Evolutionary conservation across 2,888 invertebrate genomes (phyloP), one percentile per base, ranked within the genome.

Genomic region (Cynaeus angustus): DNA sequence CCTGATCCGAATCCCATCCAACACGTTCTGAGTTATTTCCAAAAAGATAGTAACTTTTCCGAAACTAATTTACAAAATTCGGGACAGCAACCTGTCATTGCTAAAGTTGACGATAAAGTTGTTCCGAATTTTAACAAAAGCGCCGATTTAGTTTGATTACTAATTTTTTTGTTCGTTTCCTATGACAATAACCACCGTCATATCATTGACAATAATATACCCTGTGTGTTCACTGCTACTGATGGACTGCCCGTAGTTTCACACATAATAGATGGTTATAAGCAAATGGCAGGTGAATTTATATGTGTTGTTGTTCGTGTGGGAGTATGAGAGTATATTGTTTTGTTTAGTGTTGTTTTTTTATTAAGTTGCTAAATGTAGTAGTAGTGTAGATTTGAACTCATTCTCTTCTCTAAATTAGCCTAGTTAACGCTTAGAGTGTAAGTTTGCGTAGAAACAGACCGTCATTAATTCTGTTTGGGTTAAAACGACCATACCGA

Each of bases 21-120:
- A 67, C 80, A 82, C 77, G 81, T 87, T 78, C 77, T 87, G 81
- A 75, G 83, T 80, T 75, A 82, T 80, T 79, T 81, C 76, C 80
- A 85, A 82, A 82, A 82, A 82, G 75, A 81, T 77, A 77, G 78
- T 21, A 50, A 68, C 45, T 62, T 62, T 33, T 53, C 53, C 9
- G 67, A 50, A 14, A 30, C 43, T 12, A 61, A 67, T 48, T 26
- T 13, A 9, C 46, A 46, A 61, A 61, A 61, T 61, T 61, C 61
- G 13, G 61, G 37, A n/a, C 61, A 41, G 48, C 46, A 61, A 33
- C 33, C n/a, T 10, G 48, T 21, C 16, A 12, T 12, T 13, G 43
- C 3, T 4, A 64, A 53, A 38, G 43, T 48, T 9, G 33, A 38
- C 38, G 50, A 28, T n/a, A 62, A 62, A 45, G 66, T 33, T 37